Evolutionary conservation across 2,797 vertebrate species (phyloP), one percentile per base, ranked within the genome.

Genomic region (Fistularia tabacaria): DNA sequence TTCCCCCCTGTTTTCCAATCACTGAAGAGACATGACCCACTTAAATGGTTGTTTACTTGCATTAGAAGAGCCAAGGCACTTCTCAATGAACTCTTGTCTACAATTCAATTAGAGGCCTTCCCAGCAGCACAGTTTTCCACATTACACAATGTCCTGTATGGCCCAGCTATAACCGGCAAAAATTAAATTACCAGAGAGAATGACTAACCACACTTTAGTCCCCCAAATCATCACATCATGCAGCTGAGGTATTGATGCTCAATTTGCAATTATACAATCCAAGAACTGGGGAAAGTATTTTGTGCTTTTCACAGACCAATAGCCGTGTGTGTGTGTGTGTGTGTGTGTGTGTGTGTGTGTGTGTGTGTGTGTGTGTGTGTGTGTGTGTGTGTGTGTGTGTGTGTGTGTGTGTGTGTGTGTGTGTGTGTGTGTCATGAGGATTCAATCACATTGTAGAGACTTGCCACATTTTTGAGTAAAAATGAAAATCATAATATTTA

Each of bases 21-120:
- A 80, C 80, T 76, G 74, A 79, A 74, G 76, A 90, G 87, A 90
- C 90, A 89, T 91, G 91, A 91, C 90, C 90, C 87, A 88, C 90
- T 92, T 92, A 88, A 91, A 90, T 85, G 90, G 87, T 88, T 92
- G 90, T 91, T 92, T 92, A 92, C 90, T 91, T 91, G 89, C 83
- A 89, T 90, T 85, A 85, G 89, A 89, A 82, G 84, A 82, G 87
- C 88, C 85, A 91, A 90, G 85, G 80, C 74, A 77, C 86, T 90
- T 81, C 88, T 92, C 88, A 91, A 91, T 91, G 89, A 90, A 87
- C 89, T 91, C 90, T 92, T 90, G 90, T 92, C 90, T 91, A 92
- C 91, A 91, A 91, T 92, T 92, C 86, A 92, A 92, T 92, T 92
- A 92, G 86, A 83, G 81, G 86, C 83, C 83, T 82, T 87, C 85